Base-by-base conservation (phyloP, 2,888 invertebrate genomes). In the Amitus sp. region DNA sequence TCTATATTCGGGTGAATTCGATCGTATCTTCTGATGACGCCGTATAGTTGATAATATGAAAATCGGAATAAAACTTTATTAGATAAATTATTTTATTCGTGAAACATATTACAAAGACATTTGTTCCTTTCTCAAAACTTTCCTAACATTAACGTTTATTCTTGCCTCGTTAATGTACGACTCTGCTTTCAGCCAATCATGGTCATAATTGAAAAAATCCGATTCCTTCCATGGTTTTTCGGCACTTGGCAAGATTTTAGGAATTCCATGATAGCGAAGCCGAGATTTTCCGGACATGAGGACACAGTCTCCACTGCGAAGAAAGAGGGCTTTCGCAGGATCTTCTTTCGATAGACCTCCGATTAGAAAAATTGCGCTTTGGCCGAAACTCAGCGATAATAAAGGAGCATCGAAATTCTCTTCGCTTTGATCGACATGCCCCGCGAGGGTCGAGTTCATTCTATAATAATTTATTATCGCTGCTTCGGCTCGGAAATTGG, bases 381-480 rank as follows among this genome's bases (percentile, higher is more conserved):
- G 96, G 0, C 98, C 99, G 83, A 99, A 95, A 83, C 98, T 98
- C 70, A 94, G 87, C 0, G 98, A 98, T 74, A 98, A 88, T 27
- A 99, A 83, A 0, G 99, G 98, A 2, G 96, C 95, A 20, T 88
- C 85, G 42, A 90, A 84, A 83, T 95, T 91, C 1, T 88, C 83
- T 84, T 98, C 98, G 0, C 98, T 98, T 77, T 94, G 92, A 83
- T 99, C 99, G 0, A 94, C 94, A 78, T 99, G 99, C 0, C 95
- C 95, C 1, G 95, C 93, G 28, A 99, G 84, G 1, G 94, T 95
- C 0, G 96, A 95, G 74, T 95, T 93, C 85, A 93, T 88, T 69
- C 95, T 93, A 80, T 99, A 99, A 81, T 92, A 98, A 84, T 99
- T 99, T 0, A 98, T 88, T 71, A 99, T 98, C 0, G 95, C 96